Percentiles rank a stretch among this genome's conserved stretches.
Conservation (phyloP, 2,888 invertebrate genomes). For the Drosophila algonquin region DNA sequence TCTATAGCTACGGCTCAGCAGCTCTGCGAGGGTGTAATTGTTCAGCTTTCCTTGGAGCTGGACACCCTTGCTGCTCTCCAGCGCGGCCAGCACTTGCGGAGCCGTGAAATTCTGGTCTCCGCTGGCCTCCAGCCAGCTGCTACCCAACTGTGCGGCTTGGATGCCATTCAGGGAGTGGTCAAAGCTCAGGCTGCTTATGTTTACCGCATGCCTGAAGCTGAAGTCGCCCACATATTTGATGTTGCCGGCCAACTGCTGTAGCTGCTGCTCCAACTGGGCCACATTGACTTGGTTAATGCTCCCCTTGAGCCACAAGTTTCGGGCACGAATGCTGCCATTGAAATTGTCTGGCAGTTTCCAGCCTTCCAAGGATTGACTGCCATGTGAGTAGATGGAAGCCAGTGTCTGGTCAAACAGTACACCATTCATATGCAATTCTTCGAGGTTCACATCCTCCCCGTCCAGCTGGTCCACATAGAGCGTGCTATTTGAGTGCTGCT, state of each 20-base stretch:
- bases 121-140: constrained; percentile 82
- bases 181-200: constrained; percentile 83
- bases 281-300: constrained; percentile 71
- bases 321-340: constrained; percentile 78
- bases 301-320: constrained; percentile 81
- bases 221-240: constrained; percentile 80
- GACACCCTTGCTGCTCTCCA: constrained; percentile 61
- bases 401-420: constrained; percentile 62
- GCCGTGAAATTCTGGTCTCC: constrained; percentile 81
- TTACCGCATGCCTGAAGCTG: constrained; percentile 74
- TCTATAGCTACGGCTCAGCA: constrained; percentile 85
- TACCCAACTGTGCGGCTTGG: constrained; percentile 81
- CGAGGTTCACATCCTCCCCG: constrained; percentile 45
- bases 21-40: constrained; percentile 83
- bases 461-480: constrained; percentile 62
- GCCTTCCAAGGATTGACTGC: constrained; percentile 46
- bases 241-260: constrained; percentile 76
- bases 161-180: constrained; percentile 83
- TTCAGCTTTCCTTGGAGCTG: constrained; percentile 82
- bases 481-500: constrained; percentile 63
- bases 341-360: constrained; percentile 67
- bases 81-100: constrained; percentile 69
- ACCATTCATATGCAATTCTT: constrained; percentile 70
- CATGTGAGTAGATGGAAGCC: constrained; percentile 59
- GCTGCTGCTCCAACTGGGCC: constrained; percentile 68